Evolutionary conservation across 2,797 vertebrate species (phyloP).

Genomic region (Ptychadena robeensis): DNA sequence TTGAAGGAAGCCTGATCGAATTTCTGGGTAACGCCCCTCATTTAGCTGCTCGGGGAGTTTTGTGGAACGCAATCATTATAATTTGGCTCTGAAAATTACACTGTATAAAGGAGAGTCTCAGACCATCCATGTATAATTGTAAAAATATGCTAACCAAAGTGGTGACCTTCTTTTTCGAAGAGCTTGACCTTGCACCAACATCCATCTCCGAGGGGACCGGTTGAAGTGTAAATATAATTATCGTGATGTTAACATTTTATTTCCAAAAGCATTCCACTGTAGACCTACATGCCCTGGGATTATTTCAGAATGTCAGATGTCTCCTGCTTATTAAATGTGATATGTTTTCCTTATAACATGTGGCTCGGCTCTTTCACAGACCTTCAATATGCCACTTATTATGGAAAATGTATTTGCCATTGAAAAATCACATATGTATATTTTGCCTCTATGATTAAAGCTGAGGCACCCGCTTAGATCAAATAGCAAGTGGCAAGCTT

Average conservation of each 20-base stretch:
- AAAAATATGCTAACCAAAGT: conserved; percentile 60
- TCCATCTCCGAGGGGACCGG: conserved; percentile 46
- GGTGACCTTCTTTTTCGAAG: conserved; percentile 56
- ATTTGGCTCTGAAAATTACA: conserved; percentile 54
- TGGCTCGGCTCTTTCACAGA: conserved; percentile 46
- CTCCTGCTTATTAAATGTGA: conserved; percentile 50
- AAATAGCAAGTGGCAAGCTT: conserved; percentile 32
- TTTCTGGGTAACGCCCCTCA: conserved; percentile 47
- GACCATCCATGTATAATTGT: conserved; percentile 55
- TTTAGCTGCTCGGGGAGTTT: conserved; percentile 26
- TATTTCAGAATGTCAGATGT: conserved; percentile 53
- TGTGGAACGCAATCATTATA: conserved; percentile 53
- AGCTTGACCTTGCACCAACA: conserved; percentile 59
- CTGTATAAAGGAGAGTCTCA: conserved; percentile 50
- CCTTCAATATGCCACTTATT: conserved; percentile 37
- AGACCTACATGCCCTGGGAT: conserved; percentile 56
- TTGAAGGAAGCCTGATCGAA: not conserved
- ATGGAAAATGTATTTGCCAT: conserved; percentile 33
- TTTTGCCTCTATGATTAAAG: conserved; percentile 55
- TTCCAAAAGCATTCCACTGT: conserved; percentile 60
- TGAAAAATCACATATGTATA: conserved; percentile 47
- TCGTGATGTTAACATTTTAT: conserved; percentile 56
- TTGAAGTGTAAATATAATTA: conserved; percentile 61
- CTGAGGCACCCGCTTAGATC: conserved; percentile 9
- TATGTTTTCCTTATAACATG: conserved; percentile 48